phyloP scores from a whole-genome alignment of 2,113 vertebrate genomes.

The Aramus guarauna region DNA sequence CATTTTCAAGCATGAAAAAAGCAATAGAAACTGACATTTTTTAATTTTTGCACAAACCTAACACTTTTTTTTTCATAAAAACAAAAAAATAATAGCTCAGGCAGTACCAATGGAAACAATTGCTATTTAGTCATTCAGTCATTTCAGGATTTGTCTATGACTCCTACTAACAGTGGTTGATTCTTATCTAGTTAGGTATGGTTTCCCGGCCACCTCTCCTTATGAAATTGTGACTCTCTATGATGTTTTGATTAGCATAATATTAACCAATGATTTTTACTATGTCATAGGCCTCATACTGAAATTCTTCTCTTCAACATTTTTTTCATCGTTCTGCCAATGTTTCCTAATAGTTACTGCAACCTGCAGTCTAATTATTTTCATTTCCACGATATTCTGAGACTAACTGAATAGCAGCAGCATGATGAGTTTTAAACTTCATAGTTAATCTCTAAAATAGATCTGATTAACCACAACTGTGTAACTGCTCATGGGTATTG shows the following conservation, averaged over 20 bases:
- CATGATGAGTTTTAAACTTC: neutral
- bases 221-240: neutral
- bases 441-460: neutral
- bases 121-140: neutral
- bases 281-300: neutral
- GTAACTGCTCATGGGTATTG: neutral
- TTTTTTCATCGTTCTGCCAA: neutral
- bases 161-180: neutral
- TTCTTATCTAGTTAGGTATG: neutral
- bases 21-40: neutral
- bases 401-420: neutral
- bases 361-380: neutral
- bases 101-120: neutral
- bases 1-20: neutral
- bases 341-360: constrained; percentile 6
- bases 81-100: neutral
- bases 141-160: neutral
- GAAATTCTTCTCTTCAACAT: neutral
- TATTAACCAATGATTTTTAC: neutral
- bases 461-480: neutral
- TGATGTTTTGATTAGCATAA: neutral
- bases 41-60: neutral
- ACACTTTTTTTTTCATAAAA: neutral
- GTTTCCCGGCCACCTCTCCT: neutral
- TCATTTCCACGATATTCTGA: neutral